Percentiles rank a stretch among this genome's conserved stretches.
Evolutionary conservation across 2,113 vertebrate genomes (phyloP).

Genomic region (Psophia crepitans): DNA sequence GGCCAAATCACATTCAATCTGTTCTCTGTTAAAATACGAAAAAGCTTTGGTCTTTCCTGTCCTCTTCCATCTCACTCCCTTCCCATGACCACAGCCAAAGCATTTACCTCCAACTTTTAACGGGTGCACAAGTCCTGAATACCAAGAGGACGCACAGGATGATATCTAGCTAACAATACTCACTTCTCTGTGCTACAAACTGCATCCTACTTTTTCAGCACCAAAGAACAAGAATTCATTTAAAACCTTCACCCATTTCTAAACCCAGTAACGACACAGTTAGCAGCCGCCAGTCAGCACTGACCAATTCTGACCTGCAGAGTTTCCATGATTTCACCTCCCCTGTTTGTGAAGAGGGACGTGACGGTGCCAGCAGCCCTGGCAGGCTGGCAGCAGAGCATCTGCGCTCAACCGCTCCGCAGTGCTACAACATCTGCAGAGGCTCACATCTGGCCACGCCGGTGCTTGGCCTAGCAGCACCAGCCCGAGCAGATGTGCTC

Average conservation of each 20-base stretch:
- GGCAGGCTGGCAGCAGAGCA: background rate
- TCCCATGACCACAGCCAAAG: background rate
- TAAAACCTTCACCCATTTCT: background rate
- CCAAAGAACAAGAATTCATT: background rate
- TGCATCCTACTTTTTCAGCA: background rate
- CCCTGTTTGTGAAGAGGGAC: background rate
- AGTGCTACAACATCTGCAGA: background rate
- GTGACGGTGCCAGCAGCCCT: background rate
- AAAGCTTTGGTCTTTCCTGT: slow-evolving; percentile 2
- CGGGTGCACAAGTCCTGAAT: background rate
- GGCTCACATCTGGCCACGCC: background rate
- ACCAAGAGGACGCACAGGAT: background rate
- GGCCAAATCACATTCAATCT: slow-evolving; percentile 13
- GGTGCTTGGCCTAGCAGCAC: background rate
- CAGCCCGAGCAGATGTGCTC: background rate
- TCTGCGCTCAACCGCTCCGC: background rate
- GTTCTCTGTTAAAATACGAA: background rate
- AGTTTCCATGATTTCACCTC: background rate
- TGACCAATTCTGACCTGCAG: background rate
- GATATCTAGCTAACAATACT: background rate
- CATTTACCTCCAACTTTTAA: background rate
- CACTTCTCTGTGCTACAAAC: background rate
- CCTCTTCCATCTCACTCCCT: background rate
- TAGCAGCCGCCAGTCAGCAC: background rate
- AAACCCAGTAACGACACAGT: background rate